Percentiles rank a stretch among this genome's conserved stretches.
Conservation (phyloP, 92 coral and sea anemone species). For the Isaurus tuberculatus region DNA sequence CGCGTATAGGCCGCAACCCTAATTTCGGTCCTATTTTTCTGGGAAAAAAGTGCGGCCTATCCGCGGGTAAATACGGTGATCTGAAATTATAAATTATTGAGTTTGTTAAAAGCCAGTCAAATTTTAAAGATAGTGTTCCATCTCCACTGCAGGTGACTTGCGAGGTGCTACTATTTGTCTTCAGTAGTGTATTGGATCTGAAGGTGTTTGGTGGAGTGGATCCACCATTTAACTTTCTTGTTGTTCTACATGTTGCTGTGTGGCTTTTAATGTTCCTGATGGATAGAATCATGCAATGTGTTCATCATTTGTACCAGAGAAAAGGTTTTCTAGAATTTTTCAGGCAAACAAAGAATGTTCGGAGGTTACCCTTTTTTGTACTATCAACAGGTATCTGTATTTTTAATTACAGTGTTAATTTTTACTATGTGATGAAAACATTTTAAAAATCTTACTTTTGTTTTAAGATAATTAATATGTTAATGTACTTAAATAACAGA, state of each 20-base stretch:
- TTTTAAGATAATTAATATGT: too few relatives aligned
- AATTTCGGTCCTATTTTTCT: too few relatives aligned
- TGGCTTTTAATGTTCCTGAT: constrained; percentile 79
- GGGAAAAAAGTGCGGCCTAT: too few relatives aligned
- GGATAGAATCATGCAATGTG: constrained; percentile 72
- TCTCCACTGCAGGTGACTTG: constrained; percentile 42
- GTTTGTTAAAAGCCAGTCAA: too few relatives aligned
- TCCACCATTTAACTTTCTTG: constrained; percentile 82
- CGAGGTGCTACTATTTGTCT: constrained; percentile 54
- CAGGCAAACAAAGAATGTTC: constrained; percentile 78
- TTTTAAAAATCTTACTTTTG: too few relatives aligned
- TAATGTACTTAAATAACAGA: too few relatives aligned
- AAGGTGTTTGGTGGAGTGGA: constrained; percentile 62
- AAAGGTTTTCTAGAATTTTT: constrained; percentile 83
- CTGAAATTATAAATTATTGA: too few relatives aligned
- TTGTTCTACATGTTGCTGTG: constrained; percentile 78
- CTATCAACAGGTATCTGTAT: constrained; percentile 71
- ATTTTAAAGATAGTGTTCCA: too few relatives aligned
- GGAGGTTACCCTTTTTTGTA: constrained; percentile 76
- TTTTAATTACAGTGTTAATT: too few relatives aligned
- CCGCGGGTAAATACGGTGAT: too few relatives aligned
- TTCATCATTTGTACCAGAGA: constrained; percentile 76
- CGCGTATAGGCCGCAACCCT: too few relatives aligned
- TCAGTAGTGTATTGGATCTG: constrained; percentile 33
- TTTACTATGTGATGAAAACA: too few relatives aligned